These are phyloP conservation scores for Hipparchia semele DNA, from an alignment of 2,888 invertebrate species.

Conservation along the genomic window DNA sequence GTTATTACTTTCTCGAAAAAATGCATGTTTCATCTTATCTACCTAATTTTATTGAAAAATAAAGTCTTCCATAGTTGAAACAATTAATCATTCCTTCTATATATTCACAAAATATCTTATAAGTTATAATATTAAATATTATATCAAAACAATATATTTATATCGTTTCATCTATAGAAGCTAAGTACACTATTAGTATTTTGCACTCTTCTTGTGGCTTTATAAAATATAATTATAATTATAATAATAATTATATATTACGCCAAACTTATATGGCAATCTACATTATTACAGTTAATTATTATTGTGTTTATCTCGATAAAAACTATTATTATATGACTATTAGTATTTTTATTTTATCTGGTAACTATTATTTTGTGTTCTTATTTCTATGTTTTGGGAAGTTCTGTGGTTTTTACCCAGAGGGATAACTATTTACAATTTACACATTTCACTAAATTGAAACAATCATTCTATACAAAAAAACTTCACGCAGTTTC, in stretches of 20 bases:
- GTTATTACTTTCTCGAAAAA: background rate
- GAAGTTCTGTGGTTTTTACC: background rate
- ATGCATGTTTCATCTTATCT: background rate
- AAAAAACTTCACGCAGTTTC: conserved; percentile 43
- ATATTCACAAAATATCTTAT: background rate
- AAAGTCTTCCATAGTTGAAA: background rate
- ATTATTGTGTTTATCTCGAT: too few species aligned
- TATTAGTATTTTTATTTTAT: background rate
- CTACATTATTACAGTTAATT: background rate
- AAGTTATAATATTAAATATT: background rate
- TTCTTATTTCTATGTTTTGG: background rate
- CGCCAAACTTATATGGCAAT: background rate
- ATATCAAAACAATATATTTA: background rate
- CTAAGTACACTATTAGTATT: background rate
- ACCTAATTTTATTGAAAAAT: background rate
- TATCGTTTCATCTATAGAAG: conserved; percentile 1
- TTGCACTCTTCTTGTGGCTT: background rate
- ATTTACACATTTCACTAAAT: conserved; percentile 1
- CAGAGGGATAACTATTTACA: background rate
- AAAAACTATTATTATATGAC: too few species aligned
- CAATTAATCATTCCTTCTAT: background rate
- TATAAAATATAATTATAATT: background rate
- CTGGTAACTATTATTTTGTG: background rate
- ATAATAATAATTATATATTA: background rate
- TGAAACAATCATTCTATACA: background rate